Evolutionary conservation across 2,888 invertebrate genomes (phyloP).

Genomic region (Mimumesa dahlbomi): DNA sequence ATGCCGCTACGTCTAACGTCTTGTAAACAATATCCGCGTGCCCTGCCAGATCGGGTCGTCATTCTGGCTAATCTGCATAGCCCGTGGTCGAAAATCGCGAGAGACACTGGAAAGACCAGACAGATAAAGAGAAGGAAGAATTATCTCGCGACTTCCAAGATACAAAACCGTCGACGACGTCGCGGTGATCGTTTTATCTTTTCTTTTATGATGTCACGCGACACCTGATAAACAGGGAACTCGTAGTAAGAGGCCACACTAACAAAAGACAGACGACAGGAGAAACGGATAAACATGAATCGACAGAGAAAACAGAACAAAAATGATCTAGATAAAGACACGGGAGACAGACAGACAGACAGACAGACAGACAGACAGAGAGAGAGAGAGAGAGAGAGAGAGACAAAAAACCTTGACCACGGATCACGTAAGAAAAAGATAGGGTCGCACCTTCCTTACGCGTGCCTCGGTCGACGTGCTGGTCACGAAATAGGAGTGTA

Average conservation of each 20-base stretch:
- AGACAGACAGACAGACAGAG: not conserved
- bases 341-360: not conserved
- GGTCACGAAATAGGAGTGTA: slow-evolving; percentile 93
- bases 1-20: not conserved
- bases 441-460: slow-evolving; percentile 88
- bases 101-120: not conserved
- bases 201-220: too few relatives aligned
- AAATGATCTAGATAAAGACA: not conserved
- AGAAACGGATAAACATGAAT: not conserved
- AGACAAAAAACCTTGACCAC: slow-evolving; percentile 42
- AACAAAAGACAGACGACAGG: too few relatives aligned
- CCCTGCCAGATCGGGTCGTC: slow-evolving; percentile 14
- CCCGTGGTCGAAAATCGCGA: slow-evolving; percentile 30
- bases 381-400: slow-evolving; percentile 14
- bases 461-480: slow-evolving; percentile 90
- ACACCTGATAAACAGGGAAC: too few relatives aligned
- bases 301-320: not conserved
- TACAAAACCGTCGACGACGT: not conserved
- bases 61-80: slow-evolving; percentile 31
- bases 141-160: slow-evolving; percentile 9
- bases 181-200: not conserved
- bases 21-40: slow-evolving; percentile 23
- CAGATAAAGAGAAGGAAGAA: slow-evolving; percentile 19
- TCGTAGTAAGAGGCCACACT: slow-evolving; percentile 3
- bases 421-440: slow-evolving; percentile 47